A percentile compares a stretch with the other conserved stretches of the same genome.
phyloP scores from a whole-genome alignment of 2,113 vertebrate genomes.

The Sisor rabdophorus region DNA sequence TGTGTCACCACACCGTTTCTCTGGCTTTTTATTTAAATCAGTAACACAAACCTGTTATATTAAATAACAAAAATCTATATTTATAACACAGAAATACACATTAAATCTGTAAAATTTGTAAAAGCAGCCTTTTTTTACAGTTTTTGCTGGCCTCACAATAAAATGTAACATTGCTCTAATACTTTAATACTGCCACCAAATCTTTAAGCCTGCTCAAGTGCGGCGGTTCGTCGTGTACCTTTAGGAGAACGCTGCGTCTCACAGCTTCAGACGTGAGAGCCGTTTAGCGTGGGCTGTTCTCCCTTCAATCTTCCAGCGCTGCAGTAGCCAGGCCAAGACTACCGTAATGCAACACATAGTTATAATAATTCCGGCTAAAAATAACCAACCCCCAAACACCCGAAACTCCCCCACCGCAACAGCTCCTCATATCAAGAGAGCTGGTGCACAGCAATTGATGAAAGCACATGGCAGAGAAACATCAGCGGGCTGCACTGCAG shows the following conservation, averaged over 20 bases:
- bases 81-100: too few species aligned
- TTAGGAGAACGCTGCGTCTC: not conserved
- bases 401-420: slow-evolving; percentile 26
- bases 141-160: not conserved
- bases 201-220: slow-evolving; percentile 25
- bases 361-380: slow-evolving; percentile 52
- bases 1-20: not conserved
- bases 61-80: not conserved
- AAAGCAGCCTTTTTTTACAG: not conserved
- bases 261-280: slow-evolving; percentile 9
- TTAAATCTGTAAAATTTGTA: too few species aligned
- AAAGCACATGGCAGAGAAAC: slow-evolving; percentile 22
- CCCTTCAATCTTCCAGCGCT: slow-evolving; percentile 29
- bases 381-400: slow-evolving; percentile 16
- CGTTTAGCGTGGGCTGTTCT: slow-evolving; percentile 10
- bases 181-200: slow-evolving; percentile 1
- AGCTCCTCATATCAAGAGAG: slow-evolving; percentile 33
- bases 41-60: not conserved
- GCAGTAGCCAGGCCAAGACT: slow-evolving; percentile 28
- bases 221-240: slow-evolving; percentile 12
- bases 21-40: slow-evolving; percentile 3
- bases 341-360: slow-evolving; percentile 37
- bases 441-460: slow-evolving; percentile 12
- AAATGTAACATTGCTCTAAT: not conserved
- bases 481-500: slow-evolving; percentile 2